Evolutionary conservation across 2,797 vertebrate species (phyloP).

Genomic region (Argya squamiceps): DNA sequence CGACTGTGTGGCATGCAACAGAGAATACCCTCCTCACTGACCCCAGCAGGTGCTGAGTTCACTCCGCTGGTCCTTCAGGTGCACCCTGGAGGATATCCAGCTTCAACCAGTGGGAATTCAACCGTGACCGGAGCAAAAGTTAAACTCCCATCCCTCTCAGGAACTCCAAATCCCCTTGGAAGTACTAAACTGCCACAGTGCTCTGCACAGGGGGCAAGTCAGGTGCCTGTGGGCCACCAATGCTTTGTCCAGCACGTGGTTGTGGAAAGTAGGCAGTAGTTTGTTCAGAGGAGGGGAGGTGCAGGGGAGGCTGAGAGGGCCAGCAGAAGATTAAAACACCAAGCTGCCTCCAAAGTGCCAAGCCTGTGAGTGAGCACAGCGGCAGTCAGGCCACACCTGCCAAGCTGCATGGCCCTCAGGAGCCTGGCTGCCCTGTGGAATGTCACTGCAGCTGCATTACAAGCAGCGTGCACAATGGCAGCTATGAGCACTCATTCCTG

Average conservation of each 20-base stretch:
- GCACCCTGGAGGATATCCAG: not conserved
- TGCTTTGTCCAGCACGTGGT: fast-evolving
- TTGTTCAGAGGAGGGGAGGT: not conserved
- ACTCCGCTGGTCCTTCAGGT: fast-evolving
- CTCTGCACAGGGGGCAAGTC: not conserved
- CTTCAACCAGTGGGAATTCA: not conserved
- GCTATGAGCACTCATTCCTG: not conserved
- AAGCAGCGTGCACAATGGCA: not conserved
- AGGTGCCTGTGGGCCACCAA: not conserved
- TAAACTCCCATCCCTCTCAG: fast-evolving
- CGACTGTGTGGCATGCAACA: fast-evolving
- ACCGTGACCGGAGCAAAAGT: not conserved
- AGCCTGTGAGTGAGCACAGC: conserved; percentile 5
- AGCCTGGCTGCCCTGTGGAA: not conserved
- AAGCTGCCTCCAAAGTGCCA: not conserved
- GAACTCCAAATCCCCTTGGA: not conserved
- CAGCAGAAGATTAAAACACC: not conserved
- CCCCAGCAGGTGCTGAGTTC: fast-evolving
- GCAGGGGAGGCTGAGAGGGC: not conserved
- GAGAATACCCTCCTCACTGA: not conserved
- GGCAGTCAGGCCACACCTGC: not conserved
- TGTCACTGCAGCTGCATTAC: not conserved
- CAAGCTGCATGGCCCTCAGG: not conserved
- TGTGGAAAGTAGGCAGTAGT: not conserved
- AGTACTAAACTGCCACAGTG: not conserved